These are phyloP conservation scores for Ophraella communa DNA, from an alignment of 2,888 invertebrate genomes.

Conservation along the genomic window DNA sequence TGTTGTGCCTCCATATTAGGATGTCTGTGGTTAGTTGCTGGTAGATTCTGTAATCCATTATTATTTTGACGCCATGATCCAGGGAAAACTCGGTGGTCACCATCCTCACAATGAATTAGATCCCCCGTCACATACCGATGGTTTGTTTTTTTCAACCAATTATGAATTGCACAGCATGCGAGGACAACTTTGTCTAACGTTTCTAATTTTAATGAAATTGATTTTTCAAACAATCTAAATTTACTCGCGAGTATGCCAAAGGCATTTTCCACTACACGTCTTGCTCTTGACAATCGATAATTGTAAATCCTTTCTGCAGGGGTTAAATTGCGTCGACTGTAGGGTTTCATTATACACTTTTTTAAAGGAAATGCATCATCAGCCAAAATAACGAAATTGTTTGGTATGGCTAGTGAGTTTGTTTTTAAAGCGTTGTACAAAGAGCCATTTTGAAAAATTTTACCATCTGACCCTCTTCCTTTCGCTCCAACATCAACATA, in stretches of 20 bases:
- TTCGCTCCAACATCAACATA: constrained; percentile 26
- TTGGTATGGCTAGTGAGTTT: not conserved
- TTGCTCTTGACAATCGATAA: constrained; percentile 6
- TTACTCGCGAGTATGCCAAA: not conserved
- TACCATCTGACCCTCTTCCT: too few species aligned
- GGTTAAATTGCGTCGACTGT: not conserved
- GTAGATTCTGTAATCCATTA: too few species aligned
- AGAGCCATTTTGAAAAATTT: too few species aligned
- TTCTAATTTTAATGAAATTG: constrained; percentile 1
- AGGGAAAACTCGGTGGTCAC: not conserved
- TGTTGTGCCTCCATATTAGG: not conserved
- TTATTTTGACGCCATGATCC: not conserved
- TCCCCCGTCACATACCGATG: not conserved
- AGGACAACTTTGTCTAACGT: not conserved
- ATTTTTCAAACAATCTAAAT: not conserved
- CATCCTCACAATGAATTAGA: not conserved
- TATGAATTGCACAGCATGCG: constrained; percentile 3
- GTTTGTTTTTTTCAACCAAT: constrained; percentile 4
- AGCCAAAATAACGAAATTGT: too few species aligned
- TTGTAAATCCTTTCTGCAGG: constrained; percentile 11
- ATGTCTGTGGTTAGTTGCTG: too few species aligned
- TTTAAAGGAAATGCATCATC: too few species aligned
- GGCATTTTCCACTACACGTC: constrained; percentile 11
- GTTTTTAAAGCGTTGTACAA: not conserved
- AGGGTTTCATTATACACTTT: too few species aligned